These are phyloP conservation scores for Acanthiza pusilla DNA, from an alignment of 2,797 vertebrate genomes.

Conservation along the genomic window DNA sequence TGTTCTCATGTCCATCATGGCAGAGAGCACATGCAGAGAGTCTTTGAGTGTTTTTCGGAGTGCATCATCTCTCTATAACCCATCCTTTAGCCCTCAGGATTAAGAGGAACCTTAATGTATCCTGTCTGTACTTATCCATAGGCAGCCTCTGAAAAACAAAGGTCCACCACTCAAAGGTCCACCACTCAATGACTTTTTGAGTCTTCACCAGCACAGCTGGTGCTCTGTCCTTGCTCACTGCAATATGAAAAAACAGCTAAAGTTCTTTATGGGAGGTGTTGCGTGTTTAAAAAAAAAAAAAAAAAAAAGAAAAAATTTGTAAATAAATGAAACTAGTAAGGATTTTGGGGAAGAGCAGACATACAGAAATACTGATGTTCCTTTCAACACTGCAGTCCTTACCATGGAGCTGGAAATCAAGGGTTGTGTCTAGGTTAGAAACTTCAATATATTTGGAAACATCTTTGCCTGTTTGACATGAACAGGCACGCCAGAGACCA, in stretches of 20 bases:
- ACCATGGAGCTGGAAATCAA: neutral
- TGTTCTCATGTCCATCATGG: neutral
- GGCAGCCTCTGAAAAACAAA: neutral
- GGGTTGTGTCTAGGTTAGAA: neutral
- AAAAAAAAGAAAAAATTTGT: neutral
- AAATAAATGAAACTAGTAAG: neutral
- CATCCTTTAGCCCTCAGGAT: rapidly evolving
- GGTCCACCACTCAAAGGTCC: neutral
- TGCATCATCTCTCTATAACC: neutral
- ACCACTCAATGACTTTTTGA: neutral
- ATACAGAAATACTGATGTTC: neutral
- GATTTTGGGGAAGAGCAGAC: neutral
- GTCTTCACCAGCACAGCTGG: neutral
- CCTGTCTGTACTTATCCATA: no score
- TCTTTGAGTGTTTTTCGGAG: neutral
- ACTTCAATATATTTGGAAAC: neutral
- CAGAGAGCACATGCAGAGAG: neutral
- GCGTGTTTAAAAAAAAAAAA: neutral
- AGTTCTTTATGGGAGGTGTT: neutral
- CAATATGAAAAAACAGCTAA: neutral
- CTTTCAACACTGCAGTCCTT: neutral
- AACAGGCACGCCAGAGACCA: neutral
- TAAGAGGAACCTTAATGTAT: neutral
- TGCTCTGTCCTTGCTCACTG: neutral
- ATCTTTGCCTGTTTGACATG: neutral